A percentile compares a stretch with the other conserved stretches of the same genome.
These are phyloP conservation scores for Eulemur coronatus DNA, from an alignment of 2,797 vertebrate genomes.

Conservation along the genomic window DNA sequence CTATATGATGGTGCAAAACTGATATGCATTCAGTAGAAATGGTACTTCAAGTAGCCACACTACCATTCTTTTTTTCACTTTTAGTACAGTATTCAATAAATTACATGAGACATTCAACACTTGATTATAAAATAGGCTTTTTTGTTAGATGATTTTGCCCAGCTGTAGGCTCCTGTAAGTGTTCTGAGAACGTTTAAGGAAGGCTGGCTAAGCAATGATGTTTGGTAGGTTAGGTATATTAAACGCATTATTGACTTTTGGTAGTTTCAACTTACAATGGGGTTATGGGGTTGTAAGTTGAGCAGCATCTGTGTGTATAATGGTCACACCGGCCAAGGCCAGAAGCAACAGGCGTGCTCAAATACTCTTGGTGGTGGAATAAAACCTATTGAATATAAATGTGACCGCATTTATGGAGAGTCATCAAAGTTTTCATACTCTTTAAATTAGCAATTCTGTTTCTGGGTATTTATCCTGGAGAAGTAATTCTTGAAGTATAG, in stretches of 20 bases:
- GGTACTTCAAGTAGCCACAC: background rate
- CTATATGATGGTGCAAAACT: background rate
- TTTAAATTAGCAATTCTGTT: conserved; percentile 34
- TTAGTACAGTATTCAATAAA: background rate
- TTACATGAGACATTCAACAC: background rate
- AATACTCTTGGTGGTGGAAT: background rate
- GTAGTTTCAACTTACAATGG: background rate
- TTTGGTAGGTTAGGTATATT: background rate
- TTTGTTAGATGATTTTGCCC: background rate
- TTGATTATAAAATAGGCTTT: background rate
- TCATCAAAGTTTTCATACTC: background rate
- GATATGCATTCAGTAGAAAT: background rate
- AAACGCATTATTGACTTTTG: background rate
- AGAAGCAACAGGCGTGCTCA: background rate
- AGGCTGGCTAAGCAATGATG: background rate
- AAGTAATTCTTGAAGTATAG: background rate
- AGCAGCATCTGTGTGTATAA: background rate
- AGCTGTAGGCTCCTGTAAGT: background rate
- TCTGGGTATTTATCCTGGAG: background rate
- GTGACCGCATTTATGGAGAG: background rate
- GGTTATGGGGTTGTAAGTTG: background rate
- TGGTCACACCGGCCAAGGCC: background rate
- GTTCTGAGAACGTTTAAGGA: background rate
- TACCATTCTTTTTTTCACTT: background rate
- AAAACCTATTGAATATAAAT: conserved; percentile 8